A percentile compares a stretch with the other conserved stretches of the same genome.
phyloP scores from a whole-genome alignment of 1,140 invertebrate genomes.

The Globodera ellingtonae region DNA sequence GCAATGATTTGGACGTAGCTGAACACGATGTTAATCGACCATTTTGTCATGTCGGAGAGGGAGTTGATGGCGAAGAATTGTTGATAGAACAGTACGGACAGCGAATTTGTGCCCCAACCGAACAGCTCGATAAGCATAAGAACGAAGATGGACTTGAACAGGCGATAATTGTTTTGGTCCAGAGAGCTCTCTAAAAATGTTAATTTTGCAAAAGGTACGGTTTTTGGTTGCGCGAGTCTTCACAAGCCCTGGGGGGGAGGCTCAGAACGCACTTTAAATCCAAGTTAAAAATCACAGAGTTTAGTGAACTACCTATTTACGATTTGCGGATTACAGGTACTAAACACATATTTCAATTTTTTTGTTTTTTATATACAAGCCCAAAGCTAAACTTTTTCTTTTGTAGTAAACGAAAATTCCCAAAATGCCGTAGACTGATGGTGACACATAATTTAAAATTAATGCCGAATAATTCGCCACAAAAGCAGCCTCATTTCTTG shows the following conservation, averaged over 20 bases:
- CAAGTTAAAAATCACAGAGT: no score
- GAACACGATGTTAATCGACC: background rate
- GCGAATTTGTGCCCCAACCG: background rate
- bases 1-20: background rate
- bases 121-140: background rate
- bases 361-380: no score
- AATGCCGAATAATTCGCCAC: background rate
- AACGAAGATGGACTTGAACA: constrained; percentile 9
- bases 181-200: background rate
- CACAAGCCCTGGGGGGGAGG: no score
- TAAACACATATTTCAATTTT: no score
- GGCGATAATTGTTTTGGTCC: background rate
- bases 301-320: no score
- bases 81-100: background rate
- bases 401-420: background rate
- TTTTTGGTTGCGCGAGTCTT: background rate
- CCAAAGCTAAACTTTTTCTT: background rate
- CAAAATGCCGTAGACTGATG: background rate
- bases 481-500: background rate
- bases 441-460: background rate
- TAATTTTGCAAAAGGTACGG: background rate
- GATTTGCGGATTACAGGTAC: no score
- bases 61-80: background rate
- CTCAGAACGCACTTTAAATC: no score
- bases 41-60: constrained; percentile 4